Evolutionary conservation across 2,888 invertebrate genomes (phyloP).

Genomic region (Tipula confusa): DNA sequence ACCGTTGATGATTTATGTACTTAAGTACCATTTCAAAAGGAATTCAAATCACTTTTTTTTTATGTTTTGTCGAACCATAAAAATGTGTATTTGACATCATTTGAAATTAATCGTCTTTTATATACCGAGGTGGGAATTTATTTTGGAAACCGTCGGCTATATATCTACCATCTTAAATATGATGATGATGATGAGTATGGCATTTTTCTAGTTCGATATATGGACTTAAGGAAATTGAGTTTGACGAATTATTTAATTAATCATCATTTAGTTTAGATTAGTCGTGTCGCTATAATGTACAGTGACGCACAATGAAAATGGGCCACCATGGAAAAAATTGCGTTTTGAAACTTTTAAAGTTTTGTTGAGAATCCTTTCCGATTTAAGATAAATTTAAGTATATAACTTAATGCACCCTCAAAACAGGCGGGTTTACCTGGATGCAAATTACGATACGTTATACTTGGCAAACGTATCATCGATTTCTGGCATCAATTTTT

Average conservation of each 20-base stretch:
- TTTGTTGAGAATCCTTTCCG: too few species aligned
- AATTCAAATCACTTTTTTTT: not conserved
- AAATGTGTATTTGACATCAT: slow-evolving; percentile 3
- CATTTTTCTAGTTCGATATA: not conserved
- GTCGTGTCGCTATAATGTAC: too few species aligned
- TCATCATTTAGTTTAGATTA: not conserved
- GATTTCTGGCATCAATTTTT: too few species aligned
- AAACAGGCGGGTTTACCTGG: too few species aligned
- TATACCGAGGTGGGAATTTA: not conserved
- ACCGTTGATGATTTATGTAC: slow-evolving; percentile 8
- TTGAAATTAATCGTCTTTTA: not conserved
- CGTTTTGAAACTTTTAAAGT: too few species aligned
- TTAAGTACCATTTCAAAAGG: not conserved
- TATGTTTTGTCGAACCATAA: not conserved
- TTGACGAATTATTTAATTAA: not conserved
- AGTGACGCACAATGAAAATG: too few species aligned
- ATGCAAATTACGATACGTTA: too few species aligned
- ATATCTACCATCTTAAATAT: not conserved
- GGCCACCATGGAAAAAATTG: too few species aligned
- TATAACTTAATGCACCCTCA: too few species aligned
- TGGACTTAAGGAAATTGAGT: not conserved
- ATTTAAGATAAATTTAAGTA: too few species aligned
- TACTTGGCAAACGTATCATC: too few species aligned
- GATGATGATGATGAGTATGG: not conserved
- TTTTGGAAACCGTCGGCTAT: not conserved